Percentiles rank a stretch among this genome's conserved stretches.
Conservation (phyloP, 2,888 invertebrate species). For the Eupithecia inturbata region DNA sequence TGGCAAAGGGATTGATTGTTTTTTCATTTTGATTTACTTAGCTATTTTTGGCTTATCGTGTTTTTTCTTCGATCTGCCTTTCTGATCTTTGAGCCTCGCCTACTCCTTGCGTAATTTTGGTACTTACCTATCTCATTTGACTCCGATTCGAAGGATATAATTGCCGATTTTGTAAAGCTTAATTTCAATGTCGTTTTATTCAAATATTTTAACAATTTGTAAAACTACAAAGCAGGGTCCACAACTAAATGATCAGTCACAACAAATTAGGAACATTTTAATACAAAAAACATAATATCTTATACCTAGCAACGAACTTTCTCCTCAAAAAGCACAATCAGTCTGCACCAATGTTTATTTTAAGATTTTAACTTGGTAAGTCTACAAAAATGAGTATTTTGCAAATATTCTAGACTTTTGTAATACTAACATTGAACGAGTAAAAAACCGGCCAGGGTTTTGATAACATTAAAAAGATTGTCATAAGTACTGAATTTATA, state of each 20-base stretch:
- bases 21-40: constrained; percentile 14
- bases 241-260: constrained; percentile 54
- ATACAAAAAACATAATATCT: constrained; percentile 67
- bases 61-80: background rate
- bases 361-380: background rate
- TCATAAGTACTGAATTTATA: background rate
- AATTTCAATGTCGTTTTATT: constrained; percentile 7
- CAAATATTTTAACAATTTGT: constrained; percentile 49
- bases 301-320: constrained; percentile 59
- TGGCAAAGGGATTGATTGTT: constrained; percentile 9
- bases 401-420: background rate
- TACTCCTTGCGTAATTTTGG: background rate
- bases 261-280: constrained; percentile 80
- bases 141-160: background rate
- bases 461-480: background rate
- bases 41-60: background rate
- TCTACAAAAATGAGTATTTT: background rate
- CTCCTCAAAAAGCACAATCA: constrained; percentile 74
- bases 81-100: background rate
- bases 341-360: constrained; percentile 69
- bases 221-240: constrained; percentile 59
- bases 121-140: background rate
- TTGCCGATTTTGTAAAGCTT: background rate
- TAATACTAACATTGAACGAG: background rate
- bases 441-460: background rate